Base-by-base conservation (phyloP, 2,888 invertebrate species). In the Leucozona laternaria region DNA sequence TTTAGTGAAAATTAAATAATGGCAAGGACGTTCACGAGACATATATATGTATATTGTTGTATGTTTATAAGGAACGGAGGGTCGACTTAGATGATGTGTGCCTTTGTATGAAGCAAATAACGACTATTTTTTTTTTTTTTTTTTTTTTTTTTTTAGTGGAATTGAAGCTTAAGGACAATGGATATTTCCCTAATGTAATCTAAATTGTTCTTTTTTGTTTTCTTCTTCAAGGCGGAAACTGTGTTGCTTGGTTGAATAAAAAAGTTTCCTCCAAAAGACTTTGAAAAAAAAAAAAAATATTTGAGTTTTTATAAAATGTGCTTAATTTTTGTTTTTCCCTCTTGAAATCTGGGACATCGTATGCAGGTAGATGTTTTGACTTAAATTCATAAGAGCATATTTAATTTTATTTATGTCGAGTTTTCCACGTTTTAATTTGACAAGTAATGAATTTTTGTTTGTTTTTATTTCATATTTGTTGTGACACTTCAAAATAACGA, bases 1-100 rank as follows among this genome's bases (percentile, higher is more conserved):
- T 85, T 85, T 66, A 77, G 71, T 77, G 80, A 37, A 80, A 80
- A 77, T 80, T 84, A 79, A 84, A 84, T 50, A 71, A 53, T 4
- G 45, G 31, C 68, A 60, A 79, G 57, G 60, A 40, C 60, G 25
- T 70, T 57, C 43, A 20, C 25, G 13, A 15, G 22, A 11, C 45
- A 48, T 17, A 17, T 8, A 2, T 1, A 45, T 17, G 6, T 8
- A 2, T 1, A 17, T 13, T 13, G 13, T 50, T 4, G 1, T 8
- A 17, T 10, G 45, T 48, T n/a, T n/a, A 2, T 22, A 20, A 22
- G 37, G 4, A 60, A 48, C 75, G 43, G 43, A 66, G 75, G 31
- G 53, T 53, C 60, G 15, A 71, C 45, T 37, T 8, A 37, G 58
- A 64, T 43, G 3, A 55, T 43, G 45, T 66, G 40, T 60, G 22